Evolutionary conservation across 2,113 vertebrate genomes (phyloP).

Genomic region (Antigone vipio): DNA sequence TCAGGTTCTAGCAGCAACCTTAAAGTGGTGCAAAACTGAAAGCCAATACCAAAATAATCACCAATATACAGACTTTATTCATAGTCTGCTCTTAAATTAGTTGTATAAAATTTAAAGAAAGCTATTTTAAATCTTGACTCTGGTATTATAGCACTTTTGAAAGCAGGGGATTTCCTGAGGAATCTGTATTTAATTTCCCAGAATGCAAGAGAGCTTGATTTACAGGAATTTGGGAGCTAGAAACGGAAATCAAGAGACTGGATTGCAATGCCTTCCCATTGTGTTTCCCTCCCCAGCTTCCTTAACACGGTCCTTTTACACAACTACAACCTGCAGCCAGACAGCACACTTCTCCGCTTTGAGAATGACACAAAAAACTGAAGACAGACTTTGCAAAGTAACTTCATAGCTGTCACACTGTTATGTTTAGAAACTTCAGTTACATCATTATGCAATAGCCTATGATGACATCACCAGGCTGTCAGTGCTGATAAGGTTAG

Average conservation of each 20-base stretch:
- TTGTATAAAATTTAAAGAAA: neutral
- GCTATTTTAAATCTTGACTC: neutral
- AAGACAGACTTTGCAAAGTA: neutral
- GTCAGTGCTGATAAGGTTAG: neutral
- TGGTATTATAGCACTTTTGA: neutral
- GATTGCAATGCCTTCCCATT: neutral
- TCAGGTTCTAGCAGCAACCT: neutral
- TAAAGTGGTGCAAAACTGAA: neutral
- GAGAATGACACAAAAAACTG: neutral
- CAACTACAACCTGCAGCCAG: neutral
- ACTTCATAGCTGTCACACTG: neutral
- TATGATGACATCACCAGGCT: neutral
- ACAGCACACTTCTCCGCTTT: neutral
- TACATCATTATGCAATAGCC: neutral
- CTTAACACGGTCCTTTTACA: neutral
- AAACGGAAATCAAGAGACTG: neutral
- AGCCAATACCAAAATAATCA: neutral
- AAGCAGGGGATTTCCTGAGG: neutral
- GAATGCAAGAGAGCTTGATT: neutral
- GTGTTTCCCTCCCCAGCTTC: neutral
- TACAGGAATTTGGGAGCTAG: neutral
- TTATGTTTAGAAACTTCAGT: neutral
- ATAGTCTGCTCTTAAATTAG: neutral
- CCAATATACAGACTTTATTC: neutral
- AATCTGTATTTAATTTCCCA: neutral